phyloP scores from a whole-genome alignment of 2,888 invertebrate genomes.

The Itoplectis maculator region DNA sequence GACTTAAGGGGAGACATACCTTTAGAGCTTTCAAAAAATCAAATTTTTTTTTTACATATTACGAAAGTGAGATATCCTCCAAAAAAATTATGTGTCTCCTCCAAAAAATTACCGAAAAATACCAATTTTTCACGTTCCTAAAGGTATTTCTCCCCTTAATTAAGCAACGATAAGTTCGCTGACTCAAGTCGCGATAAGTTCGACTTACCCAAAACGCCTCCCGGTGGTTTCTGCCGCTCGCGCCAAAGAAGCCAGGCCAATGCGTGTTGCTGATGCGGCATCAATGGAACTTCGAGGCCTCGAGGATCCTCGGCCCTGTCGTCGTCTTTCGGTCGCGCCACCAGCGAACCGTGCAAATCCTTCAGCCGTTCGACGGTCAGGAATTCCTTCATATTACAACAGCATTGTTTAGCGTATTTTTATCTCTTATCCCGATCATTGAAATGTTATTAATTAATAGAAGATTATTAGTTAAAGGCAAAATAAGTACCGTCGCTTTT shows the following conservation, averaged over 20 bases:
- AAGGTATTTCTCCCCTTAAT: no score
- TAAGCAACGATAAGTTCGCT: no score
- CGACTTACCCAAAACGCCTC: conserved; percentile 92
- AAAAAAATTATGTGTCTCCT: no score
- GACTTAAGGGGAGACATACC: no score
- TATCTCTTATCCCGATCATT: no score
- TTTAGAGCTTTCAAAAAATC: no score
- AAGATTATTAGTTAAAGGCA: not conserved
- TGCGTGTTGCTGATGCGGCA: conserved; percentile 94
- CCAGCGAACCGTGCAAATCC: conserved; percentile 89
- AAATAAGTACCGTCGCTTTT: conserved; percentile 73
- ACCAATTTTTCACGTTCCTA: no score
- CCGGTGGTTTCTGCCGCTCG: conserved; percentile 93
- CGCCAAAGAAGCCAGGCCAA: conserved; percentile 96
- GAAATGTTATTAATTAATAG: not conserved
- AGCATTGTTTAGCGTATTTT: not conserved
- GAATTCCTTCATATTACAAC: not conserved
- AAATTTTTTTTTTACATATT: no score
- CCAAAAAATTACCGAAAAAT: no score
- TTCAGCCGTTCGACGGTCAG: conserved; percentile 90
- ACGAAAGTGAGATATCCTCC: no score
- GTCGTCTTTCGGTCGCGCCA: conserved; percentile 88
- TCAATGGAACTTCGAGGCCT: conserved; percentile 88
- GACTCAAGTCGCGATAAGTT: not conserved
- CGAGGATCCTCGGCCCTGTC: conserved; percentile 87